Conservation (phyloP, 92 coral and sea anemone species). For the Palythoa grandis region DNA sequence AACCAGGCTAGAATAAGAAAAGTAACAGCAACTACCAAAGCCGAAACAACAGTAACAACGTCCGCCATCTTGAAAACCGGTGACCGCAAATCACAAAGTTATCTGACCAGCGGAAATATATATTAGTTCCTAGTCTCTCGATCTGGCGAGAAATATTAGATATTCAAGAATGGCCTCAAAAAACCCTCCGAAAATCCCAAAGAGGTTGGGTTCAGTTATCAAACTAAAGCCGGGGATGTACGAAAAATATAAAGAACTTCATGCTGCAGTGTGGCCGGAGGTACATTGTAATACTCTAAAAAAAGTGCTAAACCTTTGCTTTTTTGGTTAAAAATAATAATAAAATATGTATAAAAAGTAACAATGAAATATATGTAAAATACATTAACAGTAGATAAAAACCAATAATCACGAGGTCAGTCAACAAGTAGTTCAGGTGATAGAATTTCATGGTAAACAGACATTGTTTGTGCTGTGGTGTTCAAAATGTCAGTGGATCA, state of each 20-base stretch:
- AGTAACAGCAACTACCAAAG: slow-evolving; percentile 65
- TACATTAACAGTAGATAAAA: no score
- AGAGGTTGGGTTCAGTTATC: slow-evolving; percentile 80
- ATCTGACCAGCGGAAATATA: slow-evolving; percentile 17
- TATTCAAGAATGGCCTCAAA: slow-evolving; percentile 43
- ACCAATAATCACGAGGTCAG: no score
- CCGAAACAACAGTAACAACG: slow-evolving; percentile 57
- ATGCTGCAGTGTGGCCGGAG: slow-evolving; percentile 90
- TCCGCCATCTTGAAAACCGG: slow-evolving; percentile 78
- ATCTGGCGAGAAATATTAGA: neutral
- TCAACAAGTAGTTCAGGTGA: no score
- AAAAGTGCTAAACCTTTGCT: no score
- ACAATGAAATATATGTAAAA: no score
- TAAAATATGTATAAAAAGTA: no score
- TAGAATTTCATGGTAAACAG: no score
- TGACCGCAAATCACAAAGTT: slow-evolving; percentile 48
- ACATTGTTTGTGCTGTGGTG: no score
- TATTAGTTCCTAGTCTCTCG: neutral
- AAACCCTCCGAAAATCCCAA: slow-evolving; percentile 57
- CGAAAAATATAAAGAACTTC: slow-evolving; percentile 80
- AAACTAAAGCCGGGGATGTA: slow-evolving; percentile 82
- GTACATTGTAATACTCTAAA: slow-evolving; percentile 22
- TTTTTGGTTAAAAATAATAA: no score
- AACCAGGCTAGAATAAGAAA: slow-evolving; percentile 74
- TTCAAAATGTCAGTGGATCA: no score